A percentile compares a stretch with the other conserved stretches of the same genome.
Evolutionary conservation across 2,888 invertebrate species (phyloP).

Genomic region (Eilema griseolum): DNA sequence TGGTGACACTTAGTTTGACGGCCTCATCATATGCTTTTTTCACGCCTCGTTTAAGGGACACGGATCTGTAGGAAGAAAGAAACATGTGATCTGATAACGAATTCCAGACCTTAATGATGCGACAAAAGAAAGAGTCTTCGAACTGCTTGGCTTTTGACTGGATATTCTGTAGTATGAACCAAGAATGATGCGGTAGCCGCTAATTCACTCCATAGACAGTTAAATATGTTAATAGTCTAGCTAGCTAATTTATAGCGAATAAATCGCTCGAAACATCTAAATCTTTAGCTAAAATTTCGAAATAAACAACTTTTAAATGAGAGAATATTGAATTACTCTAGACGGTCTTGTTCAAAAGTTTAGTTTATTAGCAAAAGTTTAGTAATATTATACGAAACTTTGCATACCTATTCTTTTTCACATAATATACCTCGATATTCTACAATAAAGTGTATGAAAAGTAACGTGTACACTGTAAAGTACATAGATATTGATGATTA

Average conservation of each 20-base stretch:
- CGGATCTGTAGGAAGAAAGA: no score
- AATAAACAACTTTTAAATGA: slow-evolving; percentile 27
- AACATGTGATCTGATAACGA: no score
- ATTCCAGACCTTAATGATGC: no score
- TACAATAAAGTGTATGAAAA: neutral
- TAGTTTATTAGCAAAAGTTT: slow-evolving; percentile 27
- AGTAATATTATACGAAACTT: slow-evolving; percentile 16
- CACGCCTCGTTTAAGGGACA: no score
- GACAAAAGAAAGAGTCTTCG: no score
- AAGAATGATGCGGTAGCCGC: neutral
- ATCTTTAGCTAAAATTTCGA: slow-evolving; percentile 19
- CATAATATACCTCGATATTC: slow-evolving; percentile 8
- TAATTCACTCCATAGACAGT: neutral
- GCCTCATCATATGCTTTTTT: no score
- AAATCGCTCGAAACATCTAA: slow-evolving; percentile 14
- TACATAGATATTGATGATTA: neutral
- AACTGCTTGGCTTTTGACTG: no score
- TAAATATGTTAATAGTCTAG: neutral
- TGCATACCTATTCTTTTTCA: slow-evolving; percentile 18
- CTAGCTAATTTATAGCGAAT: slow-evolving; percentile 12
- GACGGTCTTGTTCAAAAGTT: slow-evolving; percentile 22
- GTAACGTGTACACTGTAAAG: no score
- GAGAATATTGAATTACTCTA: slow-evolving; percentile 28
- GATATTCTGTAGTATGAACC: no score
- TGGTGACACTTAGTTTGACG: no score